Evolutionary conservation across 2,113 vertebrate species (phyloP).

Genomic region (Vimba vimba): DNA sequence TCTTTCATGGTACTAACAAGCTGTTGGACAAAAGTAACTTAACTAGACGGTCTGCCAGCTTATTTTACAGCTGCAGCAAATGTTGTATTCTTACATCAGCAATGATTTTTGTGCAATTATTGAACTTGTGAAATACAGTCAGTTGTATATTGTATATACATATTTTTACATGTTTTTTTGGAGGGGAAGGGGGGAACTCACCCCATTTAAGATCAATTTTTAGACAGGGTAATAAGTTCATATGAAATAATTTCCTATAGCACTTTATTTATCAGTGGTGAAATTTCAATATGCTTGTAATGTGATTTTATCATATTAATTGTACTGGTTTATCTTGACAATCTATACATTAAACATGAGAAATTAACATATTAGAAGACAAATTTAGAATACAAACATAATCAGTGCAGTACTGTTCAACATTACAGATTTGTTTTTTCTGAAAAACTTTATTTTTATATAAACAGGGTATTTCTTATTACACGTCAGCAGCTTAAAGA

Average conservation of each 20-base stretch:
- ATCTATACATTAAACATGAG: not conserved
- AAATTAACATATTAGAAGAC: not conserved
- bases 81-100: not conserved
- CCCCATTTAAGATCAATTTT: not conserved
- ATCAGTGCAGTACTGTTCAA: constrained; percentile 7
- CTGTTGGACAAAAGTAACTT: not conserved
- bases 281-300: constrained; percentile 13
- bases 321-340: not conserved
- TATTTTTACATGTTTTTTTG: not conserved
- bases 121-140: not conserved
- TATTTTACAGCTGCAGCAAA: not conserved
- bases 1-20: not conserved
- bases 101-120: constrained; percentile 13
- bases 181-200: not conserved
- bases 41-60: not conserved
- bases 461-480: constrained; percentile 18
- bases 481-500: constrained; percentile 24
- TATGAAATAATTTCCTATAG: not conserved
- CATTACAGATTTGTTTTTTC: not conserved
- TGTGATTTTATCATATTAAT: constrained; percentile 17
- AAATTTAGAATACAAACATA: constrained; percentile 12
- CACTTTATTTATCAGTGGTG: constrained; percentile 12
- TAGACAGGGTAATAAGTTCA: not conserved
- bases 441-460: constrained; percentile 40
- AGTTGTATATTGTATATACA: not conserved